Base-by-base conservation (phyloP, 2,113 vertebrate species). In the Heteronetta atricapilla region DNA sequence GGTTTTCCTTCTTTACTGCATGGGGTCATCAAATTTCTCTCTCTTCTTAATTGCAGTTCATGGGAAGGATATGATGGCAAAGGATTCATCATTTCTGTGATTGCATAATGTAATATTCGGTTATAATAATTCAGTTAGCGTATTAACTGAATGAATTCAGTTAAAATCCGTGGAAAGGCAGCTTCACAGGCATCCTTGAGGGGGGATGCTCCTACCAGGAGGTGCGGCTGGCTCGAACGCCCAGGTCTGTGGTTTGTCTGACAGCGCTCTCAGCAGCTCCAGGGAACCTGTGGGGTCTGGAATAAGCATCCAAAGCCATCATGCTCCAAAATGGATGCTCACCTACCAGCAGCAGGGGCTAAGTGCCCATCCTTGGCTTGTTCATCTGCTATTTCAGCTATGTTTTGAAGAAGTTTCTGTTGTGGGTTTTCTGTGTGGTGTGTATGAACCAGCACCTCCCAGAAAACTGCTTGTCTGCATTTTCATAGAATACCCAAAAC, bases 111-210 rank as follows among this genome's bases (percentile, higher is more conserved):
- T 22, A 64, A 13, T 64, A 75, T 46, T 36, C 56, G 42, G 70
- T 60, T 73, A 42, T n/a, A 73, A 62, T 73, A 53, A 77, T 48
- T 73, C 26, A 13, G 26, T 68, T 87, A 50, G 25, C 38, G 10
- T 11, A 42, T 55, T 68, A 78, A 82, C 33, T 6, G 53, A 74
- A 70, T 60, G 63, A 68, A 69, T 88, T 85, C 4, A 4, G 64
- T 73, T 90, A 26, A 86, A 85, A 78, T 52, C 48, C 34, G 58
- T 36, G 70, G 85, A 82, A 88, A 82, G 58, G 82, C 62, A 94
- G 53, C 75, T 94, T 79, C 67, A 36, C 53, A 48, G 70, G 66
- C 34, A 13, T 69, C 42, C 67, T 63, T 62, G 88, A 48, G n/a
- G 12, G 12, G 48, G 58, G 52, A 23, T 75, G 2, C 16, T 56